phyloP scores from a whole-genome alignment of 37 sponge, comb jelly and placozoan genomes.

The Mnemiopsis leidyi region DNA sequence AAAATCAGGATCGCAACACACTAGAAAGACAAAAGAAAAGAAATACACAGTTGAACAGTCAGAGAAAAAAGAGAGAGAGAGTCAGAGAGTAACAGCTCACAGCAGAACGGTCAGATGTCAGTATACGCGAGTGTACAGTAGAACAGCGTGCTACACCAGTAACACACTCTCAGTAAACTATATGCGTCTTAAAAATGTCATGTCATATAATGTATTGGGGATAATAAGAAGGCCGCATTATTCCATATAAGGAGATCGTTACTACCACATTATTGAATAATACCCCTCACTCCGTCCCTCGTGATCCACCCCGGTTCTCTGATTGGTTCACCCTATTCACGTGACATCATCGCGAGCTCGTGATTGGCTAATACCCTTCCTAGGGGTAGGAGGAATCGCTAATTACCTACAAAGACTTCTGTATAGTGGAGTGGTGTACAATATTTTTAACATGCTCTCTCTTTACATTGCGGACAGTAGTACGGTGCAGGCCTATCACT shows the following conservation, averaged over 20 bases:
- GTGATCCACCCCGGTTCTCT: background rate
- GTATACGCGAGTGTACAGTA: background rate
- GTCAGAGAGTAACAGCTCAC: too few relatives aligned
- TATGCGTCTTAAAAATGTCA: constrained; percentile 46
- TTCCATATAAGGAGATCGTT: constrained; percentile 1
- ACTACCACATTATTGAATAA: constrained; percentile 51
- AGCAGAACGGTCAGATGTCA: too few relatives aligned
- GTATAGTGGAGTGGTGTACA: too few relatives aligned
- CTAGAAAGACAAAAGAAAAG: too few relatives aligned
- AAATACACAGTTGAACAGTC: too few relatives aligned
- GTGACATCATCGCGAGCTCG: background rate
- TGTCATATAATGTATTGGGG: constrained; percentile 17
- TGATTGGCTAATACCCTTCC: constrained; percentile 3
- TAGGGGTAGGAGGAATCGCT: constrained; percentile 11
- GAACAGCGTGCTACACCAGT: background rate
- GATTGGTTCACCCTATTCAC: background rate
- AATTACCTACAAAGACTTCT: constrained; percentile 47
- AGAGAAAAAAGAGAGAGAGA: too few relatives aligned
- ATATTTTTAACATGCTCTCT: too few relatives aligned
- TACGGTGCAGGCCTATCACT: too few relatives aligned
- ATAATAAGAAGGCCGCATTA: constrained; percentile 16
- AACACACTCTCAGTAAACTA: constrained; percentile 32
- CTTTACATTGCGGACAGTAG: too few relatives aligned
- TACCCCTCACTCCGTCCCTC: constrained; percentile 1
- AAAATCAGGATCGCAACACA: too few relatives aligned